Evolutionary conservation across 2,888 invertebrate genomes (phyloP).

Genomic region (Gortyna flavago): DNA sequence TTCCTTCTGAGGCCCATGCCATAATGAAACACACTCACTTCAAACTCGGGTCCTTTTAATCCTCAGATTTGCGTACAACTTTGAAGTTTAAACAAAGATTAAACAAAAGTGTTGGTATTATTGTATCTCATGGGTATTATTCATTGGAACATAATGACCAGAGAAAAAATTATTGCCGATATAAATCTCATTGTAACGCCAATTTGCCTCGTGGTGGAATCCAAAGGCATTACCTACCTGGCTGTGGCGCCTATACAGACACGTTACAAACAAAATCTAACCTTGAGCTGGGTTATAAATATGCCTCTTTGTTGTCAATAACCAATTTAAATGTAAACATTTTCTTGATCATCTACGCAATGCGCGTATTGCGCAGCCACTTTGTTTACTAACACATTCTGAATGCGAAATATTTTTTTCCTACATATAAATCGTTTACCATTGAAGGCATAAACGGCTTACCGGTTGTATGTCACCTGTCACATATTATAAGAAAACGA

Average conservation of each 20-base stretch:
- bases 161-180: conserved; percentile 56
- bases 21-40: background rate
- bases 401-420: conserved; percentile 77
- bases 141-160: conserved; percentile 54
- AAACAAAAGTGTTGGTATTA: conserved; percentile 43
- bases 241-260: conserved; percentile 41
- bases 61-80: conserved; percentile 11
- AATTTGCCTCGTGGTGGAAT: conserved; percentile 63
- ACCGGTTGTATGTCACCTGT: conserved; percentile 85
- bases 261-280: conserved; percentile 61
- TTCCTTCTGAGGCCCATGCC: background rate
- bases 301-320: conserved; percentile 67
- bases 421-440: conserved; percentile 79
- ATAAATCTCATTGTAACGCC: conserved; percentile 60
- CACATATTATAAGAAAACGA: conserved; percentile 76
- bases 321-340: conserved; percentile 73
- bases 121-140: conserved; percentile 60
- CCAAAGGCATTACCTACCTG: conserved; percentile 40
- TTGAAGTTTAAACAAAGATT: conserved; percentile 44
- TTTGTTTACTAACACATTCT: conserved; percentile 79
- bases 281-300: conserved; percentile 67
- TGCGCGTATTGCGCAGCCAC: conserved; percentile 70
- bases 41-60: conserved; percentile 25
- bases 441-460: conserved; percentile 78
- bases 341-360: conserved; percentile 64